Percentiles rank a stretch among this genome's conserved stretches.
Conservation (phyloP, 2,888 invertebrate species). For the Antheraea yamamai region DNA sequence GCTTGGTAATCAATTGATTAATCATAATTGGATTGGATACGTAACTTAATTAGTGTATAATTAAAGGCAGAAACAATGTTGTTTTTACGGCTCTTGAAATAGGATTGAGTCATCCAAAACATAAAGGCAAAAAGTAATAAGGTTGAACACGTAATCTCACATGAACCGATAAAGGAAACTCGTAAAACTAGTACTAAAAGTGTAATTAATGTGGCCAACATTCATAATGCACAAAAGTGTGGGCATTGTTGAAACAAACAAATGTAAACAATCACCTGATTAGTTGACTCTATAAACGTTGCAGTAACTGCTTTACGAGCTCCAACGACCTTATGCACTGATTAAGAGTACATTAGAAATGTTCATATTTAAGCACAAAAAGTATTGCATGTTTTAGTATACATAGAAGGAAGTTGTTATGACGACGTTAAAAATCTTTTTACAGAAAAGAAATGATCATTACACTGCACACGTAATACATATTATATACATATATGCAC, state of each 20-base stretch:
- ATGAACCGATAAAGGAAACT: constrained; percentile 66
- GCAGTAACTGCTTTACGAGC: constrained; percentile 11
- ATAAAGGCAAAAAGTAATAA: constrained; percentile 56
- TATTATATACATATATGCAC: too few relatives aligned
- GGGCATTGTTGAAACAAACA: constrained; percentile 56
- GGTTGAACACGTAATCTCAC: constrained; percentile 69
- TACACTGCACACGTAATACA: not conserved
- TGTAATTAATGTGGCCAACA: constrained; percentile 74
- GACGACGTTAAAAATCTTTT: not conserved
- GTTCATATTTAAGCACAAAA: not conserved
- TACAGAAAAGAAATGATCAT: not conserved
- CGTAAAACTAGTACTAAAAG: constrained; percentile 72
- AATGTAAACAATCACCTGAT: constrained; percentile 74
- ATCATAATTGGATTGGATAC: not conserved
- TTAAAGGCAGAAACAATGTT: constrained; percentile 23
- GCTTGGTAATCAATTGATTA: not conserved
- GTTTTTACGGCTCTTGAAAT: constrained; percentile 42
- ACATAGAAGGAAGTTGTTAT: too few relatives aligned
- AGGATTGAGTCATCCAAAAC: constrained; percentile 65
- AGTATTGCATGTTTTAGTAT: not conserved
- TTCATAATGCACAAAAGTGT: constrained; percentile 68
- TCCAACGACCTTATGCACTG: not conserved
- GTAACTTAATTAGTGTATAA: not conserved
- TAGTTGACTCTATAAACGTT: constrained; percentile 52
- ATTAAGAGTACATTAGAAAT: not conserved